A percentile compares a stretch with the other conserved stretches of the same genome.
Evolutionary conservation across 2,888 invertebrate genomes (phyloP).

Genomic region (Ectemnius cavifrons): DNA sequence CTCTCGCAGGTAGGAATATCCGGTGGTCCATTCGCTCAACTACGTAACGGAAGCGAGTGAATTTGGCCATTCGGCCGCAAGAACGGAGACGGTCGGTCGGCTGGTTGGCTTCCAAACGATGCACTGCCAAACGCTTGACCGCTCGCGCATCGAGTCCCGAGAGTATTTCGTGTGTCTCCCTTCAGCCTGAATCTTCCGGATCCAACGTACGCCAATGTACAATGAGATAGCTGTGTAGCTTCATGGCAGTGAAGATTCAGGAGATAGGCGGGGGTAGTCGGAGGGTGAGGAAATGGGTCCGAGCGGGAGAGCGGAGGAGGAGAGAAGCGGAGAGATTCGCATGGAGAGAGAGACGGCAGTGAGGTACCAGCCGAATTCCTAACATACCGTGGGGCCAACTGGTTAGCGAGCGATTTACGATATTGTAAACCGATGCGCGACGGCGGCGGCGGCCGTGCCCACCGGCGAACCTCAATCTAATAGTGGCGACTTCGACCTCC

Average conservation of each 20-base stretch:
- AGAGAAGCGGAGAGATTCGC: conserved; percentile 16
- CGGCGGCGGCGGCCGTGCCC: conserved; percentile 67
- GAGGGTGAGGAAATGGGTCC: conserved; percentile 31
- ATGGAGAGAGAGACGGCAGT: conserved; percentile 37
- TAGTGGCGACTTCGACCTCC: conserved; percentile 72
- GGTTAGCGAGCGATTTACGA: conserved; percentile 77
- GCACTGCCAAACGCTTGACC: conserved; percentile 51
- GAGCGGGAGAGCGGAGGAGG: conserved; percentile 36
- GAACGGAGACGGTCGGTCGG: conserved; percentile 56
- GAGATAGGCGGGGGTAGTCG: neutral
- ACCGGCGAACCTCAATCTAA: conserved; percentile 74
- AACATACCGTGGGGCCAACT: conserved; percentile 75
- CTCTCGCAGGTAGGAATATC: conserved; percentile 42
- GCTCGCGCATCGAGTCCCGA: conserved; percentile 38
- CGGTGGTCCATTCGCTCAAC: conserved; percentile 40
- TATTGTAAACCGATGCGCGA: conserved; percentile 76
- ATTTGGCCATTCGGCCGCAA: conserved; percentile 62
- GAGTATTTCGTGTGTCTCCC: conserved; percentile 46
- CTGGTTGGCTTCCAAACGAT: conserved; percentile 62
- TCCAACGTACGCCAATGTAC: neutral
- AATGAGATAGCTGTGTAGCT: neutral
- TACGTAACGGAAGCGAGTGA: conserved; percentile 54
- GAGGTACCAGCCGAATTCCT: conserved; percentile 71
- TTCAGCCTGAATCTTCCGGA: conserved; percentile 22
- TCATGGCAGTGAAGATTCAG: neutral